phyloP scores from a whole-genome alignment of 1,140 invertebrate species.

The Pseudobourletiella spinata region DNA sequence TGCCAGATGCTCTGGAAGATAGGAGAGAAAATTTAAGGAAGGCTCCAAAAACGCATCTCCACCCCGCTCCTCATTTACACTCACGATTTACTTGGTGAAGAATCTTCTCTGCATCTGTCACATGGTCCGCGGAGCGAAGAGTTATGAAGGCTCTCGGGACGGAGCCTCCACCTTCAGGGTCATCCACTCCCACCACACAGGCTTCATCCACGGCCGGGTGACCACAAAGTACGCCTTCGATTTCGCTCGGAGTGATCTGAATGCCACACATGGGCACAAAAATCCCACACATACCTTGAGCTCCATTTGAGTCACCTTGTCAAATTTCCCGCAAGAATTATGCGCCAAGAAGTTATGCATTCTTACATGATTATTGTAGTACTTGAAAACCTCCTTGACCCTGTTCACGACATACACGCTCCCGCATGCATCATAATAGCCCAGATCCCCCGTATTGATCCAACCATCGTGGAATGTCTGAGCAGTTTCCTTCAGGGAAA shows the following conservation, averaged over 20 bases:
- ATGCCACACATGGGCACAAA: neutral
- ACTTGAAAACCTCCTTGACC: conserved; percentile 40
- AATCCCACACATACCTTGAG: too few relatives aligned
- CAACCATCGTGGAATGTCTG: conserved; percentile 35
- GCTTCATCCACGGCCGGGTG: conserved; percentile 13
- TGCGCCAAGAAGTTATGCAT: too few relatives aligned
- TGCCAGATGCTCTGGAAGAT: conserved; percentile 12
- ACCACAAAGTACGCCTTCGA: conserved; percentile 10
- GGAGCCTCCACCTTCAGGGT: conserved; percentile 2
- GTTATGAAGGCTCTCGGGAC: conserved; percentile 19
- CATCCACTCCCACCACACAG: conserved; percentile 9
- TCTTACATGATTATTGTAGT: conserved; percentile 33
- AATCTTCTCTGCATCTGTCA: too few relatives aligned
- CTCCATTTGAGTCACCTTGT: too few relatives aligned
- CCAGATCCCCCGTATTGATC: conserved; percentile 39
- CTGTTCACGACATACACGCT: conserved; percentile 38
- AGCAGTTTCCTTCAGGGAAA: conserved; percentile 20
- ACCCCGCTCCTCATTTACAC: too few relatives aligned
- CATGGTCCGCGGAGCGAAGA: too few relatives aligned
- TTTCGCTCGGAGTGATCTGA: conserved; percentile 32
- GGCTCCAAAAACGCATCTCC: neutral
- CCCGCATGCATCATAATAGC: conserved; percentile 37
- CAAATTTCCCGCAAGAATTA: too few relatives aligned
- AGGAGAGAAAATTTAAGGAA: too few relatives aligned
- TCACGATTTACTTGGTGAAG: too few relatives aligned